Evolutionary conservation across 1,140 invertebrate species (phyloP), one percentile per base, ranked within the genome.

Genomic region (Macrosteles quadrilineatus): DNA sequence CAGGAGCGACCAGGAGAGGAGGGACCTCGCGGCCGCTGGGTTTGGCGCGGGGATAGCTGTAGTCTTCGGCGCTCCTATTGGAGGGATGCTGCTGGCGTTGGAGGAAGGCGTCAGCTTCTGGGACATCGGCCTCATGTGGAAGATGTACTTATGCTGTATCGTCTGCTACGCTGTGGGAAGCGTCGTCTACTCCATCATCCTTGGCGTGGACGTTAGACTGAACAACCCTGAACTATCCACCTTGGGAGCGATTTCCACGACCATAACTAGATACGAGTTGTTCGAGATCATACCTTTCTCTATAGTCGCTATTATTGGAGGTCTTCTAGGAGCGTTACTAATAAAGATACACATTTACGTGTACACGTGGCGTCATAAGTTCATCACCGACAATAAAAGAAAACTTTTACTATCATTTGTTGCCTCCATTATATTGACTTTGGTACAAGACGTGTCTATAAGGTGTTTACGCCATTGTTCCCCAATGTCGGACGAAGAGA

Each of bases 1-100:
- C 19, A 17, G 40, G n/a, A 40, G 23, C 19, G 70, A 71, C 4
- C 17, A 25, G 17, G 70, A 71, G 17, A 43, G 55, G 25, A 32
- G 70, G n/a, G 57, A 71, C 32, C n/a, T 71, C 21, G 63, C 55
- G 1, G 57, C 43, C 3, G 70, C 70, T n/a, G 70, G 70, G 1
- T 27, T 50, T 2, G 70, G 65, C n/a, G 70, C 70, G 4, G 70
- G 70, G 1, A 19, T 71, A 12, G 53, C 65, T 11, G 31, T 55
- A 1, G 65, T 66, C 17, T 71, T 71, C 50, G 23, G 27, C 1
- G 29, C 65, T 29, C 70, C 70, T 19, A 50, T 70, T 1, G 69
- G 45, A 47, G 68, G 68, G 14, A 59, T 69, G 30, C n/a, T 69
- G 55, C 25, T 69, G 11, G 30, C 59, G 1, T 21, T 69, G 9